A percentile compares a stretch with the other conserved stretches of the same genome.
Evolutionary conservation across 2,797 vertebrate genomes (phyloP).

Genomic region (Catamblyrhynchus diadema): DNA sequence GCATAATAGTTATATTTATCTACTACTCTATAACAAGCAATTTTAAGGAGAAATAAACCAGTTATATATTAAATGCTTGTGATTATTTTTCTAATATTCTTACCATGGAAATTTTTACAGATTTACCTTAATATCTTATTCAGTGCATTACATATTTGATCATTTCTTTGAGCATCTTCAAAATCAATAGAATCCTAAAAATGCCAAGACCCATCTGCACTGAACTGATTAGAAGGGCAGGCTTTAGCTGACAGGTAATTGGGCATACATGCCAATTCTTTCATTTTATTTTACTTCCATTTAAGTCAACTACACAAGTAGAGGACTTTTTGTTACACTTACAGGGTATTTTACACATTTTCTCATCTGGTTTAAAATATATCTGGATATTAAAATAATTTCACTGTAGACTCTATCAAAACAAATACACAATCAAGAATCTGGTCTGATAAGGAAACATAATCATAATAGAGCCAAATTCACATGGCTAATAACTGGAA

Average conservation of each 20-base stretch:
- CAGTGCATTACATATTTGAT: not conserved
- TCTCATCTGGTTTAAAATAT: not conserved
- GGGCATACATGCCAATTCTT: not conserved
- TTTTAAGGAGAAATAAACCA: not conserved
- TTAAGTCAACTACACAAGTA: not conserved
- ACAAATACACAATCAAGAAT: not conserved
- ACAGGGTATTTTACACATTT: not conserved
- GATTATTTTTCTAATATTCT: not conserved
- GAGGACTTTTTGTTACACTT: not conserved
- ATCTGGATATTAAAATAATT: not conserved
- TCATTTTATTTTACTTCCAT: not conserved
- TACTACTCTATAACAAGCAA: not conserved
- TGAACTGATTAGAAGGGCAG: not conserved
- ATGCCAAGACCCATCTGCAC: not conserved
- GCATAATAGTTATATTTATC: not conserved
- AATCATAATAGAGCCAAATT: not conserved
- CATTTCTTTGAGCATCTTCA: not conserved
- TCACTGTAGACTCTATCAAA: not conserved
- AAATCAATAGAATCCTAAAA: not conserved
- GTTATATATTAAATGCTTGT: not conserved
- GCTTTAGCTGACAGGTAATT: not conserved
- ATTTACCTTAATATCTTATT: not conserved
- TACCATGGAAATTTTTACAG: not conserved
- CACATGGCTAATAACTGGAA: not conserved
- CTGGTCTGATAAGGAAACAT: not conserved